A percentile compares a stretch with the other conserved stretches of the same genome.
These are phyloP conservation scores for Zophobas atratus DNA, from an alignment of 1,140 invertebrate species.

Conservation along the genomic window DNA sequence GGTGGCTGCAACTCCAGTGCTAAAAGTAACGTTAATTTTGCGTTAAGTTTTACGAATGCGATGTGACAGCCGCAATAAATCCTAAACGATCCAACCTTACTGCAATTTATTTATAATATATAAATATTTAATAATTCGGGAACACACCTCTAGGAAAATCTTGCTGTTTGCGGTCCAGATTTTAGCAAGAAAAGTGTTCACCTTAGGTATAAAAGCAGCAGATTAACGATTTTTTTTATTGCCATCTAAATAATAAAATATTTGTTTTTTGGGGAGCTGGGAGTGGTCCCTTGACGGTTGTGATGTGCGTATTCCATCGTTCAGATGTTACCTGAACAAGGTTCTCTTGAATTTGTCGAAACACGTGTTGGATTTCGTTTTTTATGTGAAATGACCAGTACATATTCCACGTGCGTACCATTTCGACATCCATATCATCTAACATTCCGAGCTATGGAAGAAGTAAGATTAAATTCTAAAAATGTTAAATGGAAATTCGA, in stretches of 20 bases:
- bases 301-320: constrained; percentile 21
- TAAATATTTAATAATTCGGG: too few species aligned
- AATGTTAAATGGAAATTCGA: background rate
- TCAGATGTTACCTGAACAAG: constrained; percentile 28
- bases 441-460: background rate
- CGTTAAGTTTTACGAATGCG: too few species aligned
- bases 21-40: too few species aligned
- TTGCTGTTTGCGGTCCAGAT: too few species aligned
- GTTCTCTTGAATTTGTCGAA: constrained; percentile 17
- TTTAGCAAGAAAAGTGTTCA: background rate
- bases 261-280: constrained; percentile 25
- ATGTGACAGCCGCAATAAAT: too few species aligned
- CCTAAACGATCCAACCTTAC: too few species aligned
- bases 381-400: constrained; percentile 20
- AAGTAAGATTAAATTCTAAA: background rate
- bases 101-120: too few species aligned
- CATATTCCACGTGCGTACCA: constrained; percentile 9
- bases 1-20: too few species aligned
- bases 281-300: constrained; percentile 21
- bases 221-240: constrained; percentile 33
- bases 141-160: too few species aligned
- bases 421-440: background rate
- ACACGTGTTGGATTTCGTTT: constrained; percentile 15
- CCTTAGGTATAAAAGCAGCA: background rate
- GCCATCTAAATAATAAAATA: constrained; percentile 36